Base-by-base conservation (phyloP, 2,888 invertebrate species). In the Heliconius cydno region DNA sequence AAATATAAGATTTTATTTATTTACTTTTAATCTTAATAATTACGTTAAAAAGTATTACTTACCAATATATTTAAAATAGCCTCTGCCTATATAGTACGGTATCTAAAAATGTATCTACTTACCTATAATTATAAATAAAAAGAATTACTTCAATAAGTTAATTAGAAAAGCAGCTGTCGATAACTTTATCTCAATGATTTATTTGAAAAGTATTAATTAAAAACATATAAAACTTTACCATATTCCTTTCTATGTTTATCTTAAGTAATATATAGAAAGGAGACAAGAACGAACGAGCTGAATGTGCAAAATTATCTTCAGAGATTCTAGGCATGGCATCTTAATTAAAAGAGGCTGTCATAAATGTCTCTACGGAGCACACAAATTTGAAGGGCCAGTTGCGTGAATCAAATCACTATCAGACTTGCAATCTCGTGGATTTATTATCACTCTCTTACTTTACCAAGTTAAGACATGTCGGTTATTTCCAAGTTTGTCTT, bases 381-480 rank as follows among this genome's bases (percentile, higher is more conserved):
- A 90, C 93, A 94, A 94, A 92, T 94, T 91, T 87, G 83, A 85
- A 81, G 70, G 85, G 84, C 87, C 85, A 88, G 88, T 92, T 92
- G 91, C 83, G 92, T 94, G 93, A 94, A 94, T 94, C 93, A 94
- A 89, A 87, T 81, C 84, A 85, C 86, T 93, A 94, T 94, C 94
- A 89, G 86, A 85, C 85, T 86, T 86, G 88, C 88, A 87, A 93
- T 93, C 94, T 89, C 84, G 82, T 76, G 83, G 85, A 84, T 87
- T 88, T 89, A 89, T 84, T 86, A 87, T 82, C 85, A 85, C 84
- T 88, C 89, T 89, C 88, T 88, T 74, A 79, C 83, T 82, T 85
- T 84, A 84, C 82, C 82, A 82, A 80, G 38, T 78, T 79, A 70
- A 65, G 77, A 78, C 80, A 80, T 82, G 68, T 57, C 34, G 25